Base-by-base conservation (phyloP, 2,797 vertebrate species). In the Columba guinea region DNA sequence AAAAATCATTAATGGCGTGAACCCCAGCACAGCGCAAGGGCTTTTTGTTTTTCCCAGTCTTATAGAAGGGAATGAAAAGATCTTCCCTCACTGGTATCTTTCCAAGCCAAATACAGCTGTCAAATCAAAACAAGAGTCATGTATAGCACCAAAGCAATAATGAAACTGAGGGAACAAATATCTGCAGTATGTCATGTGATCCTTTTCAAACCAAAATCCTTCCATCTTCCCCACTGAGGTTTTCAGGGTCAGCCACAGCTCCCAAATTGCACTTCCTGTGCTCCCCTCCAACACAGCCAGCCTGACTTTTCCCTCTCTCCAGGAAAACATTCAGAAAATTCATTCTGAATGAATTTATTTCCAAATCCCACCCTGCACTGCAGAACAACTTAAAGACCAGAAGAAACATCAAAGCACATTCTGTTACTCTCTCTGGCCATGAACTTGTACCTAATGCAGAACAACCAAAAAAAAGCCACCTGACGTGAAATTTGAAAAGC, bases 201-300 rank as follows among this genome's bases (percentile, higher is more conserved):
- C 84, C 88, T 97, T 95, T 95, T 83, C 94, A 97, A 97, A 93
- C 59, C 93, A 94, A 94, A 95, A 94, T 35, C 32, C 76, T 95
- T 89, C 55, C 82, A 89, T 56, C 58, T 78, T 84, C 80, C 24
- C 65, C 91, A 48, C 6, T 81, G 28, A 87, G 27, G 49, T 86
- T 77, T 93, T 60, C 71, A 87, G 58, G 30, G 37, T 71, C 86
- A 80, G 53, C 20, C 88, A 89, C 27, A 92, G 51, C 63, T 87
- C 34, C 37, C 26, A 41, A 73, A 63, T 15, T 39, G 34, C 22
- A 65, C 30, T 46, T 81, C 68, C 55, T 80, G 59, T 44, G n/a
- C 52, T 87, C 59, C 68, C 55, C n/a, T 51, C 34, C 52, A 26
- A 73, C 21, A 77, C 1, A 82, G 9, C 22, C 63, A 71, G 28